phyloP scores from a whole-genome alignment of 2,113 vertebrate species.

The Ceyx margarethae region DNA sequence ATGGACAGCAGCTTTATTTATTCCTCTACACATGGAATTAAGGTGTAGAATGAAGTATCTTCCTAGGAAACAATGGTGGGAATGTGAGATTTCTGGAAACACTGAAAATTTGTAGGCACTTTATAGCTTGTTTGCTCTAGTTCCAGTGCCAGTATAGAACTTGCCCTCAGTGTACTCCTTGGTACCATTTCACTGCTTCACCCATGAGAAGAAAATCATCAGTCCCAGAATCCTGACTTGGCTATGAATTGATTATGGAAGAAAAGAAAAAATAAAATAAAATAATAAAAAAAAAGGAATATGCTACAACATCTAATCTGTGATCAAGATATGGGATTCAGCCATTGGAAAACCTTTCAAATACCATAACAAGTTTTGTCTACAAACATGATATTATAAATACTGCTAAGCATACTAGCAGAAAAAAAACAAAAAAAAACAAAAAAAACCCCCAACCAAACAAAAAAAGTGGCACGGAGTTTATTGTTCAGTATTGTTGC shows the following conservation, averaged over 20 bases:
- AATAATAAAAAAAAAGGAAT: neutral
- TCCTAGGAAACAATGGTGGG: neutral
- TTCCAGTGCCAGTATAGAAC: neutral
- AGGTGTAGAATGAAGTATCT: neutral
- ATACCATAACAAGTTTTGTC: neutral
- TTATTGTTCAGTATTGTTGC: neutral
- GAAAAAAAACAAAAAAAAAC: neutral
- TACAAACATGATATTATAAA: neutral
- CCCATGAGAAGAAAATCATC: neutral
- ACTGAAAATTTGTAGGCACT: neutral
- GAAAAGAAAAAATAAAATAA: neutral
- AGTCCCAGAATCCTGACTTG: neutral
- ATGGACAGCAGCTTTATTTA: neutral
- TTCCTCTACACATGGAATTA: neutral
- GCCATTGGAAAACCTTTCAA: neutral
- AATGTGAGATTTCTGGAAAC: neutral
- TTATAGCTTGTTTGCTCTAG: neutral
- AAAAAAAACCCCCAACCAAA: no score
- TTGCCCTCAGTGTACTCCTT: neutral
- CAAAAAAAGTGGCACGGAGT: neutral
- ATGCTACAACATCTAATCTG: neutral
- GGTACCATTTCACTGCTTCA: neutral
- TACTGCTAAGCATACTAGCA: neutral
- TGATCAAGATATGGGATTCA: neutral
- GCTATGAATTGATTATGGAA: neutral